A percentile compares a stretch with the other conserved stretches of the same genome.
Conservation (phyloP, 2,888 invertebrate species). For the Geophilus truncorum region DNA sequence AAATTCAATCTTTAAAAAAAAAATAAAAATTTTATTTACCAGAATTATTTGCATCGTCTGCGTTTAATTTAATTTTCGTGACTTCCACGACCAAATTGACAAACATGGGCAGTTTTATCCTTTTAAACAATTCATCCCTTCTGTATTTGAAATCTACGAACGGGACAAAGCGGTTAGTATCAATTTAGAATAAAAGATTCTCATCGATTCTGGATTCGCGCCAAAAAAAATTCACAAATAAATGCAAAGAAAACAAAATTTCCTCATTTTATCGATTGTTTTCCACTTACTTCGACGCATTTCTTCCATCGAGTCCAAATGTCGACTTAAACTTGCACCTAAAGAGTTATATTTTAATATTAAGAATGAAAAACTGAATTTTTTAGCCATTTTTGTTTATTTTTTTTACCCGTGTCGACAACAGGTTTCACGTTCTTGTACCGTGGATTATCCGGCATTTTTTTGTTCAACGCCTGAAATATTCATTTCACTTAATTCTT, state of each 20-base stretch:
- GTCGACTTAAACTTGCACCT: not conserved
- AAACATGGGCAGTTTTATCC: slow-evolving; percentile 23
- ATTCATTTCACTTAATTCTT: no score
- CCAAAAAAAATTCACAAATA: not conserved
- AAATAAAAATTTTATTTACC: not conserved
- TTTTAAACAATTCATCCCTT: slow-evolving; percentile 22
- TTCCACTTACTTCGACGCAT: slow-evolving; percentile 1
- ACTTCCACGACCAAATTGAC: slow-evolving; percentile 3
- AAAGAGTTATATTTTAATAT: not conserved
- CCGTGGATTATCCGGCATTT: slow-evolving; percentile 23
- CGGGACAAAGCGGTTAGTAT: not conserved
- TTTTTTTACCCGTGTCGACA: not conserved
- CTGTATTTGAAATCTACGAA: slow-evolving; percentile 25
- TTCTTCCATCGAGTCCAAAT: slow-evolving; percentile 20
- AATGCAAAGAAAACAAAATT: not conserved
- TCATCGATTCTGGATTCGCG: not conserved
- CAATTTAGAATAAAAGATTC: not conserved
- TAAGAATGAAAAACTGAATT: not conserved
- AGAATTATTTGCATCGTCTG: not conserved
- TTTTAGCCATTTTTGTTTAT: not conserved
- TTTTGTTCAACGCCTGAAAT: not conserved
- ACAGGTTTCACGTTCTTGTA: slow-evolving; percentile 29
- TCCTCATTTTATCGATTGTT: not conserved
- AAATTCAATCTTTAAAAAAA: not conserved
- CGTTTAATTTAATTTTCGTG: not conserved